phyloP scores from a whole-genome alignment of 2,888 invertebrate genomes.

The Lycophotia porphyrea region DNA sequence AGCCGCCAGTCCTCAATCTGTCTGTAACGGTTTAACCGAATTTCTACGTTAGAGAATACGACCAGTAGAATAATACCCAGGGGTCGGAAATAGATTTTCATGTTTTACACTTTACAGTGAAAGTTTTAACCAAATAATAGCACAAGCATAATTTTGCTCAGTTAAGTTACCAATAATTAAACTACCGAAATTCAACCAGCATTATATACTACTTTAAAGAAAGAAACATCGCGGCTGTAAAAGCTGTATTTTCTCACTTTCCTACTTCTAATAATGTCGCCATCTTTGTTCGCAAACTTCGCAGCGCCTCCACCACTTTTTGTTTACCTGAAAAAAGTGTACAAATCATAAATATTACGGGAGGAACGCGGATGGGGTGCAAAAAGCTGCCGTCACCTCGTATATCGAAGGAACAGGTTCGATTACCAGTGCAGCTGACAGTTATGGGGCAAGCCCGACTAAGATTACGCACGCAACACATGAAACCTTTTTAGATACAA shows the following conservation, averaged over 20 bases:
- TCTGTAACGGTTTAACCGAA: too few relatives aligned
- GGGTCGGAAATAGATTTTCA: too few relatives aligned
- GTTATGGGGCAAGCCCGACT: conserved; percentile 63
- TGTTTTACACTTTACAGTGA: too few relatives aligned
- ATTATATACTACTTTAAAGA: background rate
- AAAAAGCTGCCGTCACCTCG: conserved; percentile 67
- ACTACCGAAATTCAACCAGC: background rate
- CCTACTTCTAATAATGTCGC: background rate
- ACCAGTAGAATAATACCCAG: too few relatives aligned
- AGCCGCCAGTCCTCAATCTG: too few relatives aligned
- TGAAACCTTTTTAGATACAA: conserved; percentile 59
- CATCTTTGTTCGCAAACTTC: background rate
- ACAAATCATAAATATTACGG: conserved; percentile 34
- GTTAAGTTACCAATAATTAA: background rate
- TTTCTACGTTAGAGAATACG: too few relatives aligned
- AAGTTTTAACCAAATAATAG: background rate
- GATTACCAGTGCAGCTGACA: conserved; percentile 74
- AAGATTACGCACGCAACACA: conserved; percentile 75
- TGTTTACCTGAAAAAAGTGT: conserved; percentile 4
- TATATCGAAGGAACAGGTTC: conserved; percentile 64
- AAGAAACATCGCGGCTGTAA: background rate
- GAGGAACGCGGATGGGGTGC: conserved; percentile 53
- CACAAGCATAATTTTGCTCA: background rate
- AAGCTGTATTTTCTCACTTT: background rate
- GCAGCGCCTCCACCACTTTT: background rate